Evolutionary conservation across 30 jellyfish, hydroid and myxozoan species (phyloP).

Genomic region (Aurelia sp.): DNA sequence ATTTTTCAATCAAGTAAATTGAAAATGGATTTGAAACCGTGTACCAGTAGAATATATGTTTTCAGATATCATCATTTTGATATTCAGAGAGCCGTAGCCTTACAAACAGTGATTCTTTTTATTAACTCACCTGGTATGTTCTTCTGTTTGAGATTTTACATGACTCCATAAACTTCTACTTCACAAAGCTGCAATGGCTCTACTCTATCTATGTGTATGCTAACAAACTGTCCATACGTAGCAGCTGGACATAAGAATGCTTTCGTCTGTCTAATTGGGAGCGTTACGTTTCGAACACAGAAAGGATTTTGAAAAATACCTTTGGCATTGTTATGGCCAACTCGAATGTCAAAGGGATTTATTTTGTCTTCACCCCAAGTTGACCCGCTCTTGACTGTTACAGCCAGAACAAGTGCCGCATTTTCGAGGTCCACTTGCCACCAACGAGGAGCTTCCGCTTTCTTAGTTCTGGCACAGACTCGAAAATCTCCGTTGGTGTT

Average conservation of each 20-base stretch:
- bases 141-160: background rate
- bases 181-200: background rate
- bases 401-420: background rate
- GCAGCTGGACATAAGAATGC: background rate
- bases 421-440: slow-evolving; percentile 1
- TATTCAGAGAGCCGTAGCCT: too few relatives aligned
- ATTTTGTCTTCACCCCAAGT: background rate
- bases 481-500: background rate
- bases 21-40: too few relatives aligned
- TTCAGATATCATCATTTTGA: too few relatives aligned
- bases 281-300: background rate
- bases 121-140: too few relatives aligned
- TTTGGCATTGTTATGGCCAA: background rate
- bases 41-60: too few relatives aligned
- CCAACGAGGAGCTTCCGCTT: background rate
- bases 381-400: background rate
- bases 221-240: background rate
- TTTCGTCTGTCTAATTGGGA: background rate
- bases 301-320: background rate
- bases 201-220: background rate
- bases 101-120: too few relatives aligned
- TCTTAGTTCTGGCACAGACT: background rate
- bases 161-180: background rate
- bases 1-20: too few relatives aligned
- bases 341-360: background rate